Percentiles rank a stretch among this genome's conserved stretches.
phyloP scores from a whole-genome alignment of 1,140 invertebrate species.

The Alviniconcha marisindica region DNA sequence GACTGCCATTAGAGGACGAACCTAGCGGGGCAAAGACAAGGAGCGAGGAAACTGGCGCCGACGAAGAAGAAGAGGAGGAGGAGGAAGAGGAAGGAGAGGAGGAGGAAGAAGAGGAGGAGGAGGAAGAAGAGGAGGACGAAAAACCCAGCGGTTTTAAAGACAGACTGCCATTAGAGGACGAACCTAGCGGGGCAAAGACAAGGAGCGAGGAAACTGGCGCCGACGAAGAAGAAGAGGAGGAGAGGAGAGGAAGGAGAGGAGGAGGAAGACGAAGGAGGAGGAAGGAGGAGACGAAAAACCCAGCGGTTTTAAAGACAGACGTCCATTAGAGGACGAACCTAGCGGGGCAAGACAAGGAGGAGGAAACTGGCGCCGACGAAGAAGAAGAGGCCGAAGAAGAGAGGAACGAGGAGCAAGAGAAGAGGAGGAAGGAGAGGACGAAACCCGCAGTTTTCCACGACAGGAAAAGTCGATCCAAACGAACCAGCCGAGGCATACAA shows the following conservation, averaged over 20 bases:
- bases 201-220: neutral
- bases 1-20: neutral
- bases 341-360: too few relatives aligned
- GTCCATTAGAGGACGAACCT: too few relatives aligned
- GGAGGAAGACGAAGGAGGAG: neutral
- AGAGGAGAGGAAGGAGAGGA: neutral
- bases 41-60: neutral
- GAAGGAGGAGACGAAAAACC: too few relatives aligned
- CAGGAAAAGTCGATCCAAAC: too few relatives aligned
- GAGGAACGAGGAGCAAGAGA: too few relatives aligned
- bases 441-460: too few relatives aligned
- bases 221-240: neutral
- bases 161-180: neutral
- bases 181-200: neutral
- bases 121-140: neutral
- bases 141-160: neutral
- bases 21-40: neutral
- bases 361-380: too few relatives aligned
- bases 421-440: too few relatives aligned
- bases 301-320: neutral
- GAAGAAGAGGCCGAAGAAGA: too few relatives aligned
- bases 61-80: slow-evolving; percentile 5
- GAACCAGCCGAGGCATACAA: too few relatives aligned
- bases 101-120: neutral
- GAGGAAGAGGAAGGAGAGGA: neutral